Conservation (phyloP, 2,888 invertebrate genomes). For the Drosophila melanocephala region DNA sequence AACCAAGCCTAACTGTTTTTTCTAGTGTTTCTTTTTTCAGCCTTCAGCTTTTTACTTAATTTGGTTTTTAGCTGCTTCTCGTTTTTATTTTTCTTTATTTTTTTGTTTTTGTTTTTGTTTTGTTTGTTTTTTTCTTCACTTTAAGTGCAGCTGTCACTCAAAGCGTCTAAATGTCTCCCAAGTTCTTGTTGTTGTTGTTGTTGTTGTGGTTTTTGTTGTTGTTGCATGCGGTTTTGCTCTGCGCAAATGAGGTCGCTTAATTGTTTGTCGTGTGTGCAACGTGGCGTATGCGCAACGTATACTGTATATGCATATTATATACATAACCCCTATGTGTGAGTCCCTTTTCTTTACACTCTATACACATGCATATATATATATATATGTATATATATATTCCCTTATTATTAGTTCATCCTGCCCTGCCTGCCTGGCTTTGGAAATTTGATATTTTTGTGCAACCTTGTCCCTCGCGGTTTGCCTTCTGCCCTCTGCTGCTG, state of each 20-base stretch:
- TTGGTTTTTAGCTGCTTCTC: slow-evolving; percentile 5
- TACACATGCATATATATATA: neutral
- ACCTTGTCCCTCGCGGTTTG: slow-evolving; percentile 74
- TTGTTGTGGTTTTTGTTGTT: slow-evolving; percentile 26
- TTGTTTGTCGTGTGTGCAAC: slow-evolving; percentile 60
- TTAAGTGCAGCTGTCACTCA: slow-evolving; percentile 80
- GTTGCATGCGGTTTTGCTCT: slow-evolving; percentile 45
- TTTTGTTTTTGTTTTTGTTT: slow-evolving; percentile 20
- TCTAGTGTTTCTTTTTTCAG: neutral
- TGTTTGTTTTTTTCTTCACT: slow-evolving; percentile 63
- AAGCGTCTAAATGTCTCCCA: slow-evolving; percentile 76
- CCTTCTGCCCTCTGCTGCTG: slow-evolving; percentile 21
- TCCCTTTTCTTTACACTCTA: slow-evolving; percentile 3
- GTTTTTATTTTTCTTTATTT: slow-evolving; percentile 12
- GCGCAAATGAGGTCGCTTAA: slow-evolving; percentile 78
- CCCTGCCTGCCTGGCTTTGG: slow-evolving; percentile 24
- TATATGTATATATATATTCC: neutral
- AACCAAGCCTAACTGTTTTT: slow-evolving; percentile 15
- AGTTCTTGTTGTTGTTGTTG: slow-evolving; percentile 45
- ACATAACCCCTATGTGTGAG: slow-evolving; percentile 31
- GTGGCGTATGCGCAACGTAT: slow-evolving; percentile 62
- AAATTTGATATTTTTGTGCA: slow-evolving; percentile 68
- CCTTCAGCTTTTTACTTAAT: slow-evolving; percentile 5
- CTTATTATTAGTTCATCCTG: slow-evolving; percentile 65
- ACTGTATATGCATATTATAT: slow-evolving; percentile 5